Conservation (phyloP, 2,113 vertebrate genomes). For the Mandrillus leucophaeus region DNA sequence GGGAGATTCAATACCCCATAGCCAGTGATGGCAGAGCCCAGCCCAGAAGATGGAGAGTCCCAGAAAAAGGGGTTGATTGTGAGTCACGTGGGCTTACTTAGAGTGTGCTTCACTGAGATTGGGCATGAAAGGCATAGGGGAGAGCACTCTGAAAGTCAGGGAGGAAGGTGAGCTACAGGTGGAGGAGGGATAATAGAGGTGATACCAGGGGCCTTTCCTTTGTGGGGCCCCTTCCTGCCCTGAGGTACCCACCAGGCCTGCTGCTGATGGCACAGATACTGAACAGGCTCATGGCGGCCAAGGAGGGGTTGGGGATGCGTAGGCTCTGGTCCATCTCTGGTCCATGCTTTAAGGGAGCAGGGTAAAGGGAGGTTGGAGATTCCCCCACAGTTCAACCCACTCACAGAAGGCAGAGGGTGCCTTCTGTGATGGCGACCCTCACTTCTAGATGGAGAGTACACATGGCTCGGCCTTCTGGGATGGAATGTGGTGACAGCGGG, state of each 20-base stretch:
- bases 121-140: rapidly evolving
- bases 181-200: neutral
- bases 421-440: no score
- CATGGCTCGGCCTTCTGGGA: neutral
- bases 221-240: neutral
- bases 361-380: neutral
- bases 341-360: neutral
- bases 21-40: neutral
- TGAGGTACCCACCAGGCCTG: neutral
- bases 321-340: neutral
- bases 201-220: neutral
- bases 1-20: neutral
- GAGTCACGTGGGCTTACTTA: neutral
- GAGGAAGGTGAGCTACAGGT: neutral
- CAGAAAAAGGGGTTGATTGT: neutral
- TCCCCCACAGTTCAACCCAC: neutral
- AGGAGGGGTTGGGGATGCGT: rapidly evolving
- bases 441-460: neutral
- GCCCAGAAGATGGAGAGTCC: neutral
- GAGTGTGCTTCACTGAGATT: neutral
- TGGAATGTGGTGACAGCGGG: neutral
- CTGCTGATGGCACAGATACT: neutral
- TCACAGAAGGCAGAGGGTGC: neutral
- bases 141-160: neutral
- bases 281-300: neutral